Conservation (phyloP, 2,113 vertebrate genomes). For the Nibea coibor region DNA sequence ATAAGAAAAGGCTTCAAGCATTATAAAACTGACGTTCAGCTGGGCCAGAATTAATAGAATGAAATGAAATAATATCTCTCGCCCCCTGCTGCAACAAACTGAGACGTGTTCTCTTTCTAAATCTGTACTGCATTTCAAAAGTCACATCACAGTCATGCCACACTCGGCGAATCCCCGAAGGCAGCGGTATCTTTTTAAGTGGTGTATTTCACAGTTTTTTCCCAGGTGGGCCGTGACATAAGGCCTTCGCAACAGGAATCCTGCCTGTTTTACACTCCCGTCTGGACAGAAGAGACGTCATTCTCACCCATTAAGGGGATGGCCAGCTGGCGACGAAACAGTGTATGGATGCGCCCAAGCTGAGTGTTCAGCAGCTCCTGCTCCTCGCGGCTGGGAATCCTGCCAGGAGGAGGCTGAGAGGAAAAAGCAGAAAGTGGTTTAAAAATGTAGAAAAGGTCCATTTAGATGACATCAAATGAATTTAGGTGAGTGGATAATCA, state of each 20-base stretch:
- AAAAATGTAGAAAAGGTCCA: slow-evolving; percentile 4
- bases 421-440: slow-evolving; percentile 63
- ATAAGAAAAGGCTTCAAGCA: neutral
- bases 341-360: slow-evolving; percentile 90
- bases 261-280: slow-evolving; percentile 17
- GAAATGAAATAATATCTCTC: slow-evolving; percentile 14
- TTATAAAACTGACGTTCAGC: slow-evolving; percentile 18
- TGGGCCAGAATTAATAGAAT: neutral
- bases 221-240: neutral
- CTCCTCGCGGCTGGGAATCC: slow-evolving; percentile 87
- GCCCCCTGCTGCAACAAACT: slow-evolving; percentile 3
- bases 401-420: slow-evolving; percentile 90
- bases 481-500: neutral
- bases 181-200: neutral
- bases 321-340: slow-evolving; percentile 94
- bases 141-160: neutral
- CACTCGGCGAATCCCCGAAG: neutral
- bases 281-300: slow-evolving; percentile 38
- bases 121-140: neutral
- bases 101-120: slow-evolving; percentile 27
- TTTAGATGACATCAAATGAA: neutral
- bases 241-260: slow-evolving; percentile 12
- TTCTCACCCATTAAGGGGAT: slow-evolving; percentile 92
- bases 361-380: slow-evolving; percentile 91
- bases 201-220: slow-evolving; percentile 1